Percentiles rank a stretch among this genome's conserved stretches.
Conservation (phyloP, 2,888 invertebrate species). For the Drosophila formosana region DNA sequence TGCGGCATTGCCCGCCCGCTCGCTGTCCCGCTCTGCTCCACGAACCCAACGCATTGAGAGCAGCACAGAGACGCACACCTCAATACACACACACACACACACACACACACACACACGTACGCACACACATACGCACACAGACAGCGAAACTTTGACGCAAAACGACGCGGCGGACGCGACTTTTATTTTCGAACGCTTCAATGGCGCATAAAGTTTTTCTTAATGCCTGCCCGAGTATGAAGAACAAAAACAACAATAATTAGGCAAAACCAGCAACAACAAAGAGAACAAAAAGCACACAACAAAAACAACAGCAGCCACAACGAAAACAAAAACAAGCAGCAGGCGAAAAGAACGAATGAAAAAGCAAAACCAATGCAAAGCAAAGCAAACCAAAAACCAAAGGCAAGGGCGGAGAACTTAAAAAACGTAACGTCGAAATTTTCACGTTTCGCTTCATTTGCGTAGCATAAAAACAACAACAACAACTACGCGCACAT, state of each 20-base stretch:
- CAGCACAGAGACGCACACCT: conserved; percentile 46
- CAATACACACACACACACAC: conserved; percentile 30
- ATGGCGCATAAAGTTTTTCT: conserved; percentile 80
- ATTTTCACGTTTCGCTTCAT: conserved; percentile 81
- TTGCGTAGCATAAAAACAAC: conserved; percentile 64
- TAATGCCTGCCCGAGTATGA: conserved; percentile 80
- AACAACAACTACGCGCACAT: conserved; percentile 35
- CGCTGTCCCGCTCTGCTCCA: conserved; percentile 5
- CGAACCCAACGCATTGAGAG: conserved; percentile 35
- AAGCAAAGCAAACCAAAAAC: conserved; percentile 4
- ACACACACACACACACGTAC: conserved; percentile 12
- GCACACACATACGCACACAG: conserved; percentile 4
- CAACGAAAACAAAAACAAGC: conserved; percentile 17
- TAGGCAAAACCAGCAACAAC: conserved; percentile 58
- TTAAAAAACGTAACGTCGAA: conserved; percentile 54
- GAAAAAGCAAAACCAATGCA: conserved; percentile 20
- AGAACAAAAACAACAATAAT: conserved; percentile 79
- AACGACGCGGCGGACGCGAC: conserved; percentile 61
- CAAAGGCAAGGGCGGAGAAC: conserved; percentile 53
- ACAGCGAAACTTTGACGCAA: conserved; percentile 61
- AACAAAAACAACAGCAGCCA: conserved; percentile 2
- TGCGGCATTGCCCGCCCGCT: conserved; percentile 37
- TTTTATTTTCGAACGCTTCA: conserved; percentile 80
- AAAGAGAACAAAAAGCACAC: conserved; percentile 25
- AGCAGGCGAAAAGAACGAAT: conserved; percentile 20